These are phyloP conservation scores for Fistularia tabacaria DNA, from an alignment of 2,797 vertebrate genomes.

Conservation along the genomic window DNA sequence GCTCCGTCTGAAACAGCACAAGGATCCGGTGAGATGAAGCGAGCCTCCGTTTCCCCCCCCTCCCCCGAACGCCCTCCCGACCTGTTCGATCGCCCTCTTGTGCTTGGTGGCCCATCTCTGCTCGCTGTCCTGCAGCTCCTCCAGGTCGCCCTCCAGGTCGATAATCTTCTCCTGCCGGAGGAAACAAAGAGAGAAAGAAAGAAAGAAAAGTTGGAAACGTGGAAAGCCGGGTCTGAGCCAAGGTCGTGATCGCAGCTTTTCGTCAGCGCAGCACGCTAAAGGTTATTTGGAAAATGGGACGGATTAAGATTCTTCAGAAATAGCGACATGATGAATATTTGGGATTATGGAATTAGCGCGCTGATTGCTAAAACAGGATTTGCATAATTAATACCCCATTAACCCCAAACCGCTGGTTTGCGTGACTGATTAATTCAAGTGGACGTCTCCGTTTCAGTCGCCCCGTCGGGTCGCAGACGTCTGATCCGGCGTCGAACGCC, in stretches of 20 bases:
- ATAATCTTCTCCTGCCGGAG: constrained; percentile 71
- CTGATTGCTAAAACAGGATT: constrained; percentile 47
- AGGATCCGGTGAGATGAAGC: neutral
- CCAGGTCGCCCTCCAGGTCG: constrained; percentile 73
- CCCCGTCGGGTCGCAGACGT: constrained; percentile 7
- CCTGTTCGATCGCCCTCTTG: constrained; percentile 76
- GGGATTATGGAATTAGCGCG: constrained; percentile 40
- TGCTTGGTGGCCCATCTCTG: constrained; percentile 70
- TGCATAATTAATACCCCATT: constrained; percentile 58
- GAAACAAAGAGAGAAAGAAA: neutral
- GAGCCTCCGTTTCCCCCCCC: neutral
- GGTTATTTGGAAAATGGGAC: constrained; percentile 23
- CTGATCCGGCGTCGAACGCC: neutral
- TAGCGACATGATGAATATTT: constrained; percentile 29
- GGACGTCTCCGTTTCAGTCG: constrained; percentile 43
- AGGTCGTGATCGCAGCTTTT: constrained; percentile 16
- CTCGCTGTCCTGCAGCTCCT: constrained; percentile 77
- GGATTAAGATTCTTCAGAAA: constrained; percentile 36
- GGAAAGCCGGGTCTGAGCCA: constrained; percentile 1
- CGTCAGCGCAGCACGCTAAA: constrained; percentile 4
- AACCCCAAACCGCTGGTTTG: constrained; percentile 48
- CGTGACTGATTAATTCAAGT: constrained; percentile 44
- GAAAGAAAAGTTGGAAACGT: neutral
- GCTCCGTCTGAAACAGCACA: constrained; percentile 62
- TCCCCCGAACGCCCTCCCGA: constrained; percentile 11